These are phyloP conservation scores for Drosophila algonquin DNA, from an alignment of 2,888 invertebrate species.

Conservation along the genomic window DNA sequence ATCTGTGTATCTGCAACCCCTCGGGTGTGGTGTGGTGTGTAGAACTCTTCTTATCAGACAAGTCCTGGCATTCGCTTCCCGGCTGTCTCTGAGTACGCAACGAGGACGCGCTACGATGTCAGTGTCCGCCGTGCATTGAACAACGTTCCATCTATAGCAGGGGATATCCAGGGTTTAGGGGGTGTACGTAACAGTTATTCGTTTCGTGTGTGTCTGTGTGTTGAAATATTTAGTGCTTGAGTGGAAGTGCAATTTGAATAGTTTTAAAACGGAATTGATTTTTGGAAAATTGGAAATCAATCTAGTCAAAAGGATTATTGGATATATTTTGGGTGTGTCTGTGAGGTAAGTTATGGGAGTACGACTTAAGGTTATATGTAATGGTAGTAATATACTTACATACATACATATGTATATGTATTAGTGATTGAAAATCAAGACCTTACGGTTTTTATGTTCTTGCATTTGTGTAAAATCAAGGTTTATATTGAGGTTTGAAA, in stretches of 20 bases:
- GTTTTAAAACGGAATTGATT: background rate
- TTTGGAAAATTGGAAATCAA: background rate
- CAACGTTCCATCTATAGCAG: conserved; percentile 3
- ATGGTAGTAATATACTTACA: background rate
- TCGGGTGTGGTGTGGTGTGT: conserved; percentile 1
- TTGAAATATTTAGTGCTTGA: background rate
- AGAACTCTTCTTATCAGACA: conserved; percentile 58
- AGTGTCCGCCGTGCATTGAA: conserved; percentile 11
- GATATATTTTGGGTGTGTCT: background rate
- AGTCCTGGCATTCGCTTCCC: conserved; percentile 53
- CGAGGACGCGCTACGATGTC: conserved; percentile 55
- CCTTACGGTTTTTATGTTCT: background rate
- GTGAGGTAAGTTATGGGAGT: background rate
- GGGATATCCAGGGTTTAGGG: conserved; percentile 7
- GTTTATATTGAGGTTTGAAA: background rate
- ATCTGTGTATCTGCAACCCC: conserved; percentile 40
- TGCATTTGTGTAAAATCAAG: no score
- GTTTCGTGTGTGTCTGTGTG: conserved; percentile 1
- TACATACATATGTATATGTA: background rate
- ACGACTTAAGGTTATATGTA: background rate
- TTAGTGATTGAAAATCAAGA: background rate
- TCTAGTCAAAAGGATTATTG: background rate
- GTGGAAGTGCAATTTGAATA: conserved; percentile 45
- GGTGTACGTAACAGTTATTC: background rate
- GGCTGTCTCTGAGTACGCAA: conserved; percentile 58